Evolutionary conservation across 2,888 invertebrate genomes (phyloP).

Genomic region (Tetranychus piercei): DNA sequence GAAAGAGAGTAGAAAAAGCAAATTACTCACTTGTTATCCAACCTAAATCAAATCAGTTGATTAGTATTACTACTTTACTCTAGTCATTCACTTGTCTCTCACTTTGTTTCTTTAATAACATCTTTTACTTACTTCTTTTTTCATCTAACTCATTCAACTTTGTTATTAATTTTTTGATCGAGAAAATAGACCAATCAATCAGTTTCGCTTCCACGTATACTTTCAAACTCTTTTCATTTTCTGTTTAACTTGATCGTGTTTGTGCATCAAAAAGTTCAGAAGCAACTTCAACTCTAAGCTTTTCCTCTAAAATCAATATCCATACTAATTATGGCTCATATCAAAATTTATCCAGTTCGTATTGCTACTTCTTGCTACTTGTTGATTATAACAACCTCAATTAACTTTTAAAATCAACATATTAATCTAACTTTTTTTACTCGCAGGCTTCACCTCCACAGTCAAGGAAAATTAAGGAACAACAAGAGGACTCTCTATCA

Average conservation of each 20-base stretch:
- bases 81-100: no score
- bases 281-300: neutral
- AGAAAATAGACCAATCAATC: neutral
- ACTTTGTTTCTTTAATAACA: neutral
- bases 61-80: neutral
- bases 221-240: neutral
- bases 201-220: neutral
- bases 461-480: neutral
- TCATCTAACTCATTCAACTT: neutral
- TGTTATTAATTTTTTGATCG: neutral
- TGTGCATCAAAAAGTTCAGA: neutral
- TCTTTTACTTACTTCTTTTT: neutral
- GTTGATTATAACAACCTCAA: neutral
- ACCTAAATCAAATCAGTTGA: constrained; percentile 1
- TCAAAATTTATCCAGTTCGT: neutral
- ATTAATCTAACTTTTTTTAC: neutral
- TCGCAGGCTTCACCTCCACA: neutral
- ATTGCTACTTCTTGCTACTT: neutral
- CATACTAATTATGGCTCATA: neutral
- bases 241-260: neutral
- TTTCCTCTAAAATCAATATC: neutral
- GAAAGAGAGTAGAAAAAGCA: neutral
- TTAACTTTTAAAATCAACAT: neutral
- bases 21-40: neutral
- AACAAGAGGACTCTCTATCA: neutral